Evolutionary conservation across 2,797 vertebrate genomes (phyloP).

Genomic region (Alfaro cultratus): DNA sequence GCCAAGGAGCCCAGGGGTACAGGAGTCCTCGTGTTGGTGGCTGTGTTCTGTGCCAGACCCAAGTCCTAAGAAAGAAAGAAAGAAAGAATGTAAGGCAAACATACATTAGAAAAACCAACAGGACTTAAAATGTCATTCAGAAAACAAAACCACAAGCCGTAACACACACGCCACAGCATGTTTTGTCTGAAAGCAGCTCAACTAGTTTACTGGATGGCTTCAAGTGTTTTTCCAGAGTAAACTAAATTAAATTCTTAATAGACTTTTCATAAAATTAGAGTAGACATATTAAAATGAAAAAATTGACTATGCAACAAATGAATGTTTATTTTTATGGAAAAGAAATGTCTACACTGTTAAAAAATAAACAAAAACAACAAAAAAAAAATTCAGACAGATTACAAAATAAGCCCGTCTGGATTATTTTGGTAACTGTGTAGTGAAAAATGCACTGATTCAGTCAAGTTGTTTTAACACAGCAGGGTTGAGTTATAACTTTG

Average conservation of each 20-base stretch:
- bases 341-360: background rate
- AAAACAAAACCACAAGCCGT: constrained; percentile 46
- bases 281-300: background rate
- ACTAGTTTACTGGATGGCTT: constrained; percentile 26
- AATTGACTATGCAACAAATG: background rate
- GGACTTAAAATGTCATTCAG: constrained; percentile 38
- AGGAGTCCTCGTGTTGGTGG: constrained; percentile 93
- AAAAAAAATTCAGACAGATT: background rate
- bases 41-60: constrained; percentile 94
- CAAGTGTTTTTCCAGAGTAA: constrained; percentile 15
- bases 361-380: background rate
- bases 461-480: background rate
- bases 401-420: background rate
- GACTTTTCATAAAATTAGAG: background rate
- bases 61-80: constrained; percentile 83
- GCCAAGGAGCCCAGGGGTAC: constrained; percentile 91
- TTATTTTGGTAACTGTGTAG: background rate
- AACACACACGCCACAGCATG: constrained; percentile 11
- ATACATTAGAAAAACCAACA: constrained; percentile 33
- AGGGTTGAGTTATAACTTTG: background rate
- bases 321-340: background rate
- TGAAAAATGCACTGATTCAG: background rate
- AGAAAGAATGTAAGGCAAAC: constrained; percentile 37
- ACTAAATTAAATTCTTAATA: background rate
- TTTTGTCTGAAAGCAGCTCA: background rate